phyloP scores from a whole-genome alignment of 2,888 invertebrate species.

The Pseudococcus viburni region DNA sequence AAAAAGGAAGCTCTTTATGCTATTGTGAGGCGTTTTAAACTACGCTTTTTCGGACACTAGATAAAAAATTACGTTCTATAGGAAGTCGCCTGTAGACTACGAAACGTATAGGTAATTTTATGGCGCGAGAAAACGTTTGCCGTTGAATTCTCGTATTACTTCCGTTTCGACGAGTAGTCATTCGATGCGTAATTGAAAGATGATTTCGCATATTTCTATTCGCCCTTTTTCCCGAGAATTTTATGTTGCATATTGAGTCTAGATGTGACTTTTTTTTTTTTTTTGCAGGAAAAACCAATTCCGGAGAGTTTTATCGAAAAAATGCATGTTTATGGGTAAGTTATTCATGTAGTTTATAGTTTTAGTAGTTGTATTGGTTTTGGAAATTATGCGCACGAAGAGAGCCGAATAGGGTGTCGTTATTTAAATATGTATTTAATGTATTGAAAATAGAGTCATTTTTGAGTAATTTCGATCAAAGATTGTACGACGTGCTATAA shows the following conservation, averaged over 20 bases:
- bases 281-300: not conserved
- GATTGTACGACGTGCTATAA: no score
- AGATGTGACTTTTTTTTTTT: not conserved
- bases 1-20: constrained; percentile 34
- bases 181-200: constrained; percentile 21
- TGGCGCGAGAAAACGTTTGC: not conserved
- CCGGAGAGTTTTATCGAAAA: not conserved
- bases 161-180: constrained; percentile 1
- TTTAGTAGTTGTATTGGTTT: not conserved
- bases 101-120: constrained; percentile 6
- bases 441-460: no score
- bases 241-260: not conserved
- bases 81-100: not conserved
- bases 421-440: no score
- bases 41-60: not conserved
- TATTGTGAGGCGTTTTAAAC: constrained; percentile 21
- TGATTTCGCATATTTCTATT: not conserved
- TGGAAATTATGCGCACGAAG: no score
- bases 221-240: not conserved
- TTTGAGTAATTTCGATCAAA: no score
- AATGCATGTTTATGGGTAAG: not conserved
- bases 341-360: not conserved
- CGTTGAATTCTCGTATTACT: constrained; percentile 16
- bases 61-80: constrained; percentile 6
- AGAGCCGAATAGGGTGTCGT: no score